A percentile compares a stretch with the other conserved stretches of the same genome.
Conservation (phyloP, 2,113 vertebrate species). For the Tympanuchus pallidicinctus region DNA sequence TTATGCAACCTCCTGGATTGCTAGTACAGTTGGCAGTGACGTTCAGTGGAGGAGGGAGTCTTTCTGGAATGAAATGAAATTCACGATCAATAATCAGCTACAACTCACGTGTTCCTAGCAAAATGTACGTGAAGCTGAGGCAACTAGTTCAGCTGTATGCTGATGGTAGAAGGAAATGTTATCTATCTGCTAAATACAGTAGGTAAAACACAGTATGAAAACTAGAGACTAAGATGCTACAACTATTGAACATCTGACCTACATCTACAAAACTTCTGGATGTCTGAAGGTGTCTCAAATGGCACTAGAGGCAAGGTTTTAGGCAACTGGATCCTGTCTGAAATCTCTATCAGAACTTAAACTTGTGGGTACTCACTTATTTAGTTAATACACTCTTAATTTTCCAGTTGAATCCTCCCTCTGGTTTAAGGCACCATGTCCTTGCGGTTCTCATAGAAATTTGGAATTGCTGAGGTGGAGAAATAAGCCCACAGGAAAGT, state of each 20-base stretch:
- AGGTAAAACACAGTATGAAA: not conserved
- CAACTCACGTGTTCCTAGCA: not conserved
- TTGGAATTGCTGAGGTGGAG: not conserved
- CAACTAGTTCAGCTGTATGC: not conserved
- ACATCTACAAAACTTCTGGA: not conserved
- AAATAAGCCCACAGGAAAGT: not conserved
- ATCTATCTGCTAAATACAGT: not conserved
- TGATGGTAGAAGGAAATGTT: not conserved
- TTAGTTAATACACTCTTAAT: rapidly evolving
- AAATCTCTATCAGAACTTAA: not conserved
- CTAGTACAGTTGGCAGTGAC: not conserved
- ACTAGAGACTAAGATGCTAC: not conserved
- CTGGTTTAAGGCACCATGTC: not conserved
- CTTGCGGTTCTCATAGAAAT: not conserved
- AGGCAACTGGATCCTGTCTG: not conserved
- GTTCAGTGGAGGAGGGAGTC: slow-evolving; percentile 46
- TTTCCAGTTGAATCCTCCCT: not conserved
- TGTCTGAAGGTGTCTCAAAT: not conserved
- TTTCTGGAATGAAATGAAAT: slow-evolving; percentile 38
- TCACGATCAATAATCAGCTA: not conserved
- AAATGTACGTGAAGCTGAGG: not conserved
- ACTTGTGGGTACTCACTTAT: not conserved
- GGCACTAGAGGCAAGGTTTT: not conserved
- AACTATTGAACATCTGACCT: not conserved
- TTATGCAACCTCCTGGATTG: not conserved